Conservation (phyloP, 2,888 invertebrate species). For the Orchesella flavescens region DNA sequence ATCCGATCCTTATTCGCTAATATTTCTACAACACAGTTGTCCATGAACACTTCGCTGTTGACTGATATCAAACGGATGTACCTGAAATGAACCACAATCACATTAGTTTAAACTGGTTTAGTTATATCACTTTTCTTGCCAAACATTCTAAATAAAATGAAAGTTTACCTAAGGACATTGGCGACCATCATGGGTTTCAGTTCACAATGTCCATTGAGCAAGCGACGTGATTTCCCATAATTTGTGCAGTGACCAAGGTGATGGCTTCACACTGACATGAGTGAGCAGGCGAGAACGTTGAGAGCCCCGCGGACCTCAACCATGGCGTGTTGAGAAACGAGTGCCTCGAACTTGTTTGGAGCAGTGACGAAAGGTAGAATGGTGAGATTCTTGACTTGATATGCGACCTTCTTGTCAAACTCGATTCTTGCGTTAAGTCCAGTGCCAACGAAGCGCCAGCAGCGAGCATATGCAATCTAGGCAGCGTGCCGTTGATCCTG, state of each 20-base stretch:
- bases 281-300: constrained; percentile 90
- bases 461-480: constrained; percentile 91
- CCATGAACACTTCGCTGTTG: constrained; percentile 86
- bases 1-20: constrained; percentile 85
- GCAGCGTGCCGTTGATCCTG: constrained; percentile 85
- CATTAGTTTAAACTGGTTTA: too few species aligned
- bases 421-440: constrained; percentile 95
- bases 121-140: too few species aligned
- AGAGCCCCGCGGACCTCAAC: constrained; percentile 96
- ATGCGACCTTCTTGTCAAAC: constrained; percentile 95
- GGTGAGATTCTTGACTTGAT: constrained; percentile 85
- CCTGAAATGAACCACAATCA: constrained; percentile 75
- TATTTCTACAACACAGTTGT: constrained; percentile 90
- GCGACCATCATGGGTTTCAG: constrained; percentile 96
- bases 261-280: constrained; percentile 99
- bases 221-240: constrained; percentile 99
- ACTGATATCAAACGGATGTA: constrained; percentile 92
- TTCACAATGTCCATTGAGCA: constrained; percentile 97
- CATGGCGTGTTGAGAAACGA: constrained; percentile 94
- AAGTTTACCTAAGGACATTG: constrained; percentile 82
- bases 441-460: constrained; percentile 97
- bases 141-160: too few species aligned
- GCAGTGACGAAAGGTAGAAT: constrained; percentile 92
- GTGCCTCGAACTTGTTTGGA: constrained; percentile 96
- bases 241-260: constrained; percentile 96